A percentile compares a stretch with the other conserved stretches of the same genome.
These are phyloP conservation scores for Indicator maculatus DNA, from an alignment of 2,113 vertebrate species.

Conservation along the genomic window DNA sequence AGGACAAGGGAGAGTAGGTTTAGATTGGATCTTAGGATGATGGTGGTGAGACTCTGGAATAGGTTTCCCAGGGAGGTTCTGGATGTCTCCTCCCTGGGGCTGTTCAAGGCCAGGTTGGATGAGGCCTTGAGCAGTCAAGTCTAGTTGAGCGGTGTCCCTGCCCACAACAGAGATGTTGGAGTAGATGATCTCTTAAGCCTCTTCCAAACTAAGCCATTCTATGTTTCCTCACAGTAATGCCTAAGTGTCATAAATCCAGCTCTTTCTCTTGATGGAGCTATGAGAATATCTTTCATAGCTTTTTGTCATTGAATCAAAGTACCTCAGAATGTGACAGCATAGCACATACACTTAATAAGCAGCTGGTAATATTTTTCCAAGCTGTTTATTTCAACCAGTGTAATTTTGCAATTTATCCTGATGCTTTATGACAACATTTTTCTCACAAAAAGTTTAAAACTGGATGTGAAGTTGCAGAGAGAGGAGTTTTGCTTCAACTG, in stretches of 20 bases:
- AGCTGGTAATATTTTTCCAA: background rate
- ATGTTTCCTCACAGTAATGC: background rate
- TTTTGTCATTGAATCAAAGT: background rate
- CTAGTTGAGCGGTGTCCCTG: too few relatives aligned
- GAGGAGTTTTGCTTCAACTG: background rate
- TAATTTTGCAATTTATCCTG: background rate
- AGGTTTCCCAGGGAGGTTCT: too few relatives aligned
- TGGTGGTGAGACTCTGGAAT: too few relatives aligned
- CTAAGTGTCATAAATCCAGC: background rate
- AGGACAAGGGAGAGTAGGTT: too few relatives aligned
- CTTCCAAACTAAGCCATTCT: too few relatives aligned
- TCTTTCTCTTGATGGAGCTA: background rate
- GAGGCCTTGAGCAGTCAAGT: too few relatives aligned
- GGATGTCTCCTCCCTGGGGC: too few relatives aligned
- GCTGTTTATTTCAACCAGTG: background rate
- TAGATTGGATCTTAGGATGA: too few relatives aligned
- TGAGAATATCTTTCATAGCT: background rate
- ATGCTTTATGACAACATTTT: background rate
- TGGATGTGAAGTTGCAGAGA: background rate
- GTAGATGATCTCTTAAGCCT: too few relatives aligned
- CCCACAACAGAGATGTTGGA: too few relatives aligned
- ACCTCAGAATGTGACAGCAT: background rate
- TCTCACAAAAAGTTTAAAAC: background rate
- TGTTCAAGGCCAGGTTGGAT: too few relatives aligned
- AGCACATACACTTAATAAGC: background rate